phyloP scores from a whole-genome alignment of 2,888 invertebrate genomes.

The Amaurobius ferox region DNA sequence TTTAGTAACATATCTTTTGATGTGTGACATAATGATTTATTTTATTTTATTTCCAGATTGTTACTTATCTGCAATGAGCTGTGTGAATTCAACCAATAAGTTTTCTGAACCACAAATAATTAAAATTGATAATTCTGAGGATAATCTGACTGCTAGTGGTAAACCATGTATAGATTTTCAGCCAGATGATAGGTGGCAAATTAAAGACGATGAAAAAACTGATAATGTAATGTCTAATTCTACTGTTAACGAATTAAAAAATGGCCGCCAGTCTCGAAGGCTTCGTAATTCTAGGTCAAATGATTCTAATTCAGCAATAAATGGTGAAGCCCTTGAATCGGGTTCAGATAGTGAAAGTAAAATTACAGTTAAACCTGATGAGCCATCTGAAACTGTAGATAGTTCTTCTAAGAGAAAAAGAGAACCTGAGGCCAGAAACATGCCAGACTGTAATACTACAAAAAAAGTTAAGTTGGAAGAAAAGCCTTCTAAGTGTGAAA shows the following conservation, averaged over 20 bases:
- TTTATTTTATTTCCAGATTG: constrained; percentile 25
- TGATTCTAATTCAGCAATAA: constrained; percentile 29
- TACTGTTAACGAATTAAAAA: constrained; percentile 24
- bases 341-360: constrained; percentile 17
- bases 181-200: constrained; percentile 72
- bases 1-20: too few relatives aligned
- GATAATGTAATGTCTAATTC: constrained; percentile 30
- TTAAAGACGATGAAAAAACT: constrained; percentile 55
- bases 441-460: neutral
- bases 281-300: constrained; percentile 25
- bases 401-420: constrained; percentile 7
- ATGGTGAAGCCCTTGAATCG: constrained; percentile 41
- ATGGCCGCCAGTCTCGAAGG: constrained; percentile 33
- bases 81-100: constrained; percentile 30
- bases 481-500: neutral
- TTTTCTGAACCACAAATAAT: constrained; percentile 19
- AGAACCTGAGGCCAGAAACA: neutral
- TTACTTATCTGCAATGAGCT: constrained; percentile 54
- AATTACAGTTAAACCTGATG: neutral
- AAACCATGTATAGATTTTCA: constrained; percentile 72
- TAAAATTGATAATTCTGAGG: constrained; percentile 14
- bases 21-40: too few relatives aligned
- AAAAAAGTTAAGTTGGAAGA: constrained; percentile 13
- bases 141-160: constrained; percentile 9
- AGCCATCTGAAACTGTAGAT: neutral